These are phyloP conservation scores for Mola mola DNA, from an alignment of 2,113 vertebrate genomes.

Conservation along the genomic window DNA sequence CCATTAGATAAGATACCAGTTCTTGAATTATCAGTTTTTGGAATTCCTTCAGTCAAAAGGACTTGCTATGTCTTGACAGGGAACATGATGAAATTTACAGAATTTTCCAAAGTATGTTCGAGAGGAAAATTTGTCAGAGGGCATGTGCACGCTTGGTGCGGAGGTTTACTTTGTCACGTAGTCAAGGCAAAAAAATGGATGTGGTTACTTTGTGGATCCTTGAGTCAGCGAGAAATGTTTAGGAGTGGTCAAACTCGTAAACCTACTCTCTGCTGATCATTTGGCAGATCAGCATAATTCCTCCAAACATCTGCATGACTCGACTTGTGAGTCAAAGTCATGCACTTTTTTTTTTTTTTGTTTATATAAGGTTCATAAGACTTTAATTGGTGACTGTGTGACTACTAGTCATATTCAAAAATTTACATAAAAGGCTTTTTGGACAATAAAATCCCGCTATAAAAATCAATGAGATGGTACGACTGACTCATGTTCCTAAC, in stretches of 20 bases:
- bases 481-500: no score
- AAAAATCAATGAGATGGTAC: no score
- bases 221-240: conserved; percentile 40
- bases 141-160: background rate
- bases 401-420: no score
- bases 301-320: conserved; percentile 17
- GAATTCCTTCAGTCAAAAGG: conserved; percentile 41
- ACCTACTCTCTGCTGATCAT: conserved; percentile 13
- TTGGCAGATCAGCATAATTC: conserved; percentile 2
- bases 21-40: conserved; percentile 19
- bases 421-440: no score
- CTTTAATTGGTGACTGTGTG: no score
- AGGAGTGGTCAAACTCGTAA: conserved; percentile 48
- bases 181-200: conserved; percentile 20
- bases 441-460: no score
- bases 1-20: conserved; percentile 21
- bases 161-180: conserved; percentile 52
- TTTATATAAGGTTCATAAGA: no score
- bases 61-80: conserved; percentile 17
- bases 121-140: conserved; percentile 9
- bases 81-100: conserved; percentile 16
- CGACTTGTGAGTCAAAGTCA: no score
- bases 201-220: conserved; percentile 30
- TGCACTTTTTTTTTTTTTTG: no score
- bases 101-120: conserved; percentile 41